Percentiles rank a stretch among this genome's conserved stretches.
Conservation (phyloP, 2,113 vertebrate genomes). For the Tauraco erythrolophus region DNA sequence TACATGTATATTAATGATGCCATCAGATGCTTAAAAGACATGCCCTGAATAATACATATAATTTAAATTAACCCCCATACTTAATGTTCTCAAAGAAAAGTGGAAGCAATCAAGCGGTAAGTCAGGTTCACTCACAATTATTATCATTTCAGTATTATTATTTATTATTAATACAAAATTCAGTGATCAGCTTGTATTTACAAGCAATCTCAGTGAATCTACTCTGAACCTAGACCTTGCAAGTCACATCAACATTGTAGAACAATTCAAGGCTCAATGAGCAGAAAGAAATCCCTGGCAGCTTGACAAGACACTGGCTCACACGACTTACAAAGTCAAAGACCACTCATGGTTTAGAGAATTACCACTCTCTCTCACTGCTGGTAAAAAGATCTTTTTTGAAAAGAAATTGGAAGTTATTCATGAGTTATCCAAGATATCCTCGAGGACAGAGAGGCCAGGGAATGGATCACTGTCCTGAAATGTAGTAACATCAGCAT, state of each 20-base stretch:
- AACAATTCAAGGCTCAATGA: not conserved
- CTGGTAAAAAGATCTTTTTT: not conserved
- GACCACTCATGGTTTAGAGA: not conserved
- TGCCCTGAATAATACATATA: conserved; percentile 59
- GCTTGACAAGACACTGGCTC: not conserved
- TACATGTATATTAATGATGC: conserved; percentile 45
- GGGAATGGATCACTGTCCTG: not conserved
- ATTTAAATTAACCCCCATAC: conserved; percentile 65
- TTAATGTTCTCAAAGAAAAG: conserved; percentile 43
- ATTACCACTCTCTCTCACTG: not conserved
- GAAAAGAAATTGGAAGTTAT: not conserved
- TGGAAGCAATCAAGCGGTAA: conserved; percentile 36
- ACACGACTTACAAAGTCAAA: not conserved
- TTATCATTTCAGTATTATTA: conserved; percentile 33
- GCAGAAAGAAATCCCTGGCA: not conserved
- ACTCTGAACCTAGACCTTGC: not conserved
- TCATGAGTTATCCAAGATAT: not conserved
- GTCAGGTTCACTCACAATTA: conserved; percentile 32
- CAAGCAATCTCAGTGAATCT: not conserved
- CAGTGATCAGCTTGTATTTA: conserved; percentile 9
- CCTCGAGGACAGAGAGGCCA: not conserved
- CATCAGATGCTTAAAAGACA: conserved; percentile 42
- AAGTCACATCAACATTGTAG: not conserved
- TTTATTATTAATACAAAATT: conserved; percentile 47
- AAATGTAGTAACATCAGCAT: not conserved